Evolutionary conservation across 2,113 vertebrate species (phyloP).

Genomic region (Ranitomeya variabilis): DNA sequence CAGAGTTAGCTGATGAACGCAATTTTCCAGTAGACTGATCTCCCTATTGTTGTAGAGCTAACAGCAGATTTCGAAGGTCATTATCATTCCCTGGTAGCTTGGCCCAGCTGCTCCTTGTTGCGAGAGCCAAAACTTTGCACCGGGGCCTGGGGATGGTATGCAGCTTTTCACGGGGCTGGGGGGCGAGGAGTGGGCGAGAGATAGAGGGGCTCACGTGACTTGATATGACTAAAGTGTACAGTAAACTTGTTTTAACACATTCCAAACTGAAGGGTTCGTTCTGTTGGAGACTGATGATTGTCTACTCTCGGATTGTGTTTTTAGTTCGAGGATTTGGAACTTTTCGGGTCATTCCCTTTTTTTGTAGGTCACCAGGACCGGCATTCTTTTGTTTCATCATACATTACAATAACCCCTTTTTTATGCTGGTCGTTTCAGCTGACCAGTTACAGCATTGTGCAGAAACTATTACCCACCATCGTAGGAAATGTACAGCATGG

Average conservation of each 20-base stretch:
- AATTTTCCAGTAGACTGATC: conserved; percentile 99
- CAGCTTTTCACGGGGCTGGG: conserved; percentile 77
- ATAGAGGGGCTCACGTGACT: conserved; percentile 28
- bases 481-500: too few species aligned
- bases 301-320: not conserved
- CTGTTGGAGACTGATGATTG: not conserved
- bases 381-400: not conserved
- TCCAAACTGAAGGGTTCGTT: not conserved
- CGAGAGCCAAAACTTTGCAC: conserved; percentile 95
- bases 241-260: conserved; percentile 24
- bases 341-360: not conserved
- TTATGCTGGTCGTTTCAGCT: too few species aligned
- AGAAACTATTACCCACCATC: too few species aligned
- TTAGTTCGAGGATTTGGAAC: not conserved
- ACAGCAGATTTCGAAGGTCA: conserved; percentile 99
- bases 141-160: conserved; percentile 82
- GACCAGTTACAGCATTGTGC: too few species aligned
- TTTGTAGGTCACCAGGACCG: not conserved
- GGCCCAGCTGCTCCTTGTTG: conserved; percentile 98
- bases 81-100: conserved; percentile 99
- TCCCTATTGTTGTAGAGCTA: conserved; percentile 99
- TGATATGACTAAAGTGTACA: not conserved
- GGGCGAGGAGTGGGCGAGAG: conserved; percentile 67
- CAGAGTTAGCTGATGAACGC: conserved; percentile 99
- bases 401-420: too few species aligned